Evolutionary conservation across 2,113 vertebrate genomes (phyloP).

Genomic region (Myotis lucifugus): DNA sequence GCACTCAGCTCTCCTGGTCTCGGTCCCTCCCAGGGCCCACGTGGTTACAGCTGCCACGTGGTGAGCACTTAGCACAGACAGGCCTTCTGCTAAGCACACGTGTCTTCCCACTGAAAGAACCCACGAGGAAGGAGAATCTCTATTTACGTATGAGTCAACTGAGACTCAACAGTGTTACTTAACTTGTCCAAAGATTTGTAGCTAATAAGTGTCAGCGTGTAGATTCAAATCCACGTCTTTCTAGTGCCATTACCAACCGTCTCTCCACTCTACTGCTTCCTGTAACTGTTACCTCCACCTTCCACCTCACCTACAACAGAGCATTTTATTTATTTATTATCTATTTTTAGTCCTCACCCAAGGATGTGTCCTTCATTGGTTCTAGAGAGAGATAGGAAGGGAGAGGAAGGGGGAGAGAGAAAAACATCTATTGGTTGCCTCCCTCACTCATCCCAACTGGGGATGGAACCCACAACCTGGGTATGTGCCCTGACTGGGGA

Average conservation of each 20-base stretch:
- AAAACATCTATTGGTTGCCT: neutral
- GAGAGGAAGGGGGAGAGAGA: neutral
- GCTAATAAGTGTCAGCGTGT: neutral
- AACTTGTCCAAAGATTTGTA: neutral
- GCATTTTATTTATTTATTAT: neutral
- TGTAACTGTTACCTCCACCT: neutral
- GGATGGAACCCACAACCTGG: too few species aligned
- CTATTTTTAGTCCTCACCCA: neutral
- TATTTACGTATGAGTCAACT: neutral
- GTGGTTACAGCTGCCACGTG: neutral
- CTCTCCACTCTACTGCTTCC: neutral
- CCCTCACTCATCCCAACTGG: neutral
- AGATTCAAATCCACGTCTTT: neutral
- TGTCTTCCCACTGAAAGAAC: neutral
- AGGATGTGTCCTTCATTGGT: neutral
- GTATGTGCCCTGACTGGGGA: neutral
- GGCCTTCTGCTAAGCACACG: neutral
- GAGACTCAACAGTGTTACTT: neutral
- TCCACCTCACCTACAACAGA: neutral
- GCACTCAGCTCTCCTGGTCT: neutral
- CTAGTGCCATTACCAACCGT: neutral
- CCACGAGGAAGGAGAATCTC: neutral
- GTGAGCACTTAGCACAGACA: neutral
- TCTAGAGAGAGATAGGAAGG: neutral
- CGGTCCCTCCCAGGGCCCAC: neutral